These are phyloP conservation scores for Diaperis boleti DNA, from an alignment of 2,888 invertebrate species.

Conservation along the genomic window DNA sequence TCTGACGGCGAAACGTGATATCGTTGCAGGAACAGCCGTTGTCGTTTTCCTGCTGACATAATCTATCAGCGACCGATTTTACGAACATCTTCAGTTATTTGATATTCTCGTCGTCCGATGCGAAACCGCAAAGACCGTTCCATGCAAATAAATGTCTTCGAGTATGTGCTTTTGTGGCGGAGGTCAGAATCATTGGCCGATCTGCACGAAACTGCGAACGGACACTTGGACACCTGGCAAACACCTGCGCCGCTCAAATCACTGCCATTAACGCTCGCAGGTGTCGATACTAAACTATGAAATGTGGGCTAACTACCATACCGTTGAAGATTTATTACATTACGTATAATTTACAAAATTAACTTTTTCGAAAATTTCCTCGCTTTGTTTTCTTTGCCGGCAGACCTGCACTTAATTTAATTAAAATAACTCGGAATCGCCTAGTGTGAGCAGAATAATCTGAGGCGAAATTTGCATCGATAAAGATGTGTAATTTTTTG, in stretches of 20 bases:
- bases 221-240: conserved; percentile 55
- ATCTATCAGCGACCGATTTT: conserved; percentile 15
- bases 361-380: conserved; percentile 6
- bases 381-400: background rate
- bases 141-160: too few relatives aligned
- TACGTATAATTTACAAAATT: conserved; percentile 25
- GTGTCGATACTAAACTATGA: conserved; percentile 51
- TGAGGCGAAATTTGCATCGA: too few relatives aligned
- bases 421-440: too few relatives aligned
- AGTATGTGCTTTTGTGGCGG: conserved; percentile 26
- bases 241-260: conserved; percentile 54
- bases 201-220: conserved; percentile 47
- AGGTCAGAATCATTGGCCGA: conserved; percentile 42
- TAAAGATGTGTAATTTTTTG: too few relatives aligned
- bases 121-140: conserved; percentile 35
- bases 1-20: conserved; percentile 31
- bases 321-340: conserved; percentile 29
- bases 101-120: conserved; percentile 39
- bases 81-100: conserved; percentile 29
- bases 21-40: conserved; percentile 26
- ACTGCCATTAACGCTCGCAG: conserved; percentile 54
- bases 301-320: conserved; percentile 54
- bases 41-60: conserved; percentile 25
- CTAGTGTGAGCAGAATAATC: too few relatives aligned
- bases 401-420: too few relatives aligned